Evolutionary conservation across 2,888 invertebrate species (phyloP), one percentile per base, ranked within the genome.

Genomic region (Oscheius onirici): DNA sequence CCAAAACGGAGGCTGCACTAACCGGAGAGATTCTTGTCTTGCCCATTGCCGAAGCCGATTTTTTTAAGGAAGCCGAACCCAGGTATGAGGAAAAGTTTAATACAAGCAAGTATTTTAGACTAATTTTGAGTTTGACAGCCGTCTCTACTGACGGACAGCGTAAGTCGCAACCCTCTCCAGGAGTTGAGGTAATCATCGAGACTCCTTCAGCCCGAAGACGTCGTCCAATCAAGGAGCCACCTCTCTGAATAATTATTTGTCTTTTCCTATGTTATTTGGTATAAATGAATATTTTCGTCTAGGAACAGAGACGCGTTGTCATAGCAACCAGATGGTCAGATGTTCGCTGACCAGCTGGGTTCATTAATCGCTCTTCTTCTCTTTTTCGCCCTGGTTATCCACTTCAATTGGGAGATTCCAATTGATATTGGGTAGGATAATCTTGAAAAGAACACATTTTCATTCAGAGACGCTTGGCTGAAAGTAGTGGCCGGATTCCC

Each of bases 191-290:
- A 1, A 17, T 17, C 6, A 54, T 68, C 10, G 57, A 68, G 15
- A 54, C 43, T 43, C 28, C 44, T 1, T 15, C 57, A 5, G 17
- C 41, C n/a, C 43, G 24, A 44, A 54, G 43, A 17, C 51, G 57
- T 20, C 44, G 55, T 13, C 67, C 55, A 3, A 52, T 68, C 22
- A 68, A 68, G 22, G 67, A 68, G n/a, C 67, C 67, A 1, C 67
- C 67, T 26, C 55, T 68, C 10, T 68, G 55, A 68, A 46, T 46
- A 46, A 10, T 46, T 34, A 13, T 54, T 22, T 26, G 13, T 28
- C 22, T 52, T 22, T 52, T 20, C 6, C 15, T 15, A 52, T 52
- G 24, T 17, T 22, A 58, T 40, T 40, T 58, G 58, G 6, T 55
- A 6, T 26, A 24, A 11, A 17, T 52, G 6, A 13, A 13, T 13